These are phyloP conservation scores for Myiotriccus ornatus DNA, from an alignment of 2,797 vertebrate genomes.

Conservation along the genomic window DNA sequence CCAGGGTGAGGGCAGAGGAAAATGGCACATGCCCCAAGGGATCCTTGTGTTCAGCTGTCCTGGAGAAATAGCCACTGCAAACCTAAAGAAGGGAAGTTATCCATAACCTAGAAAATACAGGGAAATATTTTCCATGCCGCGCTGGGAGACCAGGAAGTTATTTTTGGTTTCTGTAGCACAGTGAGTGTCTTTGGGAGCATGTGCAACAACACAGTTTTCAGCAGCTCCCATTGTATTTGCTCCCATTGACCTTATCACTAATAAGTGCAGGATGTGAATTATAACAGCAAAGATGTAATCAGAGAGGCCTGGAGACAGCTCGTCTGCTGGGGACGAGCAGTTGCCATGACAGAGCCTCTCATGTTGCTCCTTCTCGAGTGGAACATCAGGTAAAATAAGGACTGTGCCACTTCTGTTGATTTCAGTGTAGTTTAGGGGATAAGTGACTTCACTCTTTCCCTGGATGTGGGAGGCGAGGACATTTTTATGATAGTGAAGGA, in stretches of 20 bases:
- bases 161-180: slow-evolving; percentile 63
- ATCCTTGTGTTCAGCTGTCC: not conserved
- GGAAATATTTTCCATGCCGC: slow-evolving; percentile 36
- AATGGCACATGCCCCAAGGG: not conserved
- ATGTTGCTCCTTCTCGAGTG: not conserved
- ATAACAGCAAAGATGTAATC: slow-evolving; percentile 49
- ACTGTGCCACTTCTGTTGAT: not conserved
- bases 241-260: slow-evolving; percentile 46
- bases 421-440: not conserved
- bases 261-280: slow-evolving; percentile 65
- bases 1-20: not conserved
- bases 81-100: slow-evolving; percentile 48
- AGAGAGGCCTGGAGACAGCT: slow-evolving; percentile 59
- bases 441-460: not conserved
- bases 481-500: not conserved
- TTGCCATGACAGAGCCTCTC: slow-evolving; percentile 35
- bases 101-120: slow-evolving; percentile 49
- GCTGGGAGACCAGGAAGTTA: slow-evolving; percentile 63
- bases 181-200: slow-evolving; percentile 12
- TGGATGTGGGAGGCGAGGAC: not conserved
- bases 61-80: not conserved
- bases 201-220: slow-evolving; percentile 53
- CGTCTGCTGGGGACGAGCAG: slow-evolving; percentile 34
- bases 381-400: slow-evolving; percentile 40
- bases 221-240: slow-evolving; percentile 57